Percentiles rank a stretch among this genome's conserved stretches.
Evolutionary conservation across 2,888 invertebrate genomes (phyloP).

Genomic region (Itoplectis maculator): DNA sequence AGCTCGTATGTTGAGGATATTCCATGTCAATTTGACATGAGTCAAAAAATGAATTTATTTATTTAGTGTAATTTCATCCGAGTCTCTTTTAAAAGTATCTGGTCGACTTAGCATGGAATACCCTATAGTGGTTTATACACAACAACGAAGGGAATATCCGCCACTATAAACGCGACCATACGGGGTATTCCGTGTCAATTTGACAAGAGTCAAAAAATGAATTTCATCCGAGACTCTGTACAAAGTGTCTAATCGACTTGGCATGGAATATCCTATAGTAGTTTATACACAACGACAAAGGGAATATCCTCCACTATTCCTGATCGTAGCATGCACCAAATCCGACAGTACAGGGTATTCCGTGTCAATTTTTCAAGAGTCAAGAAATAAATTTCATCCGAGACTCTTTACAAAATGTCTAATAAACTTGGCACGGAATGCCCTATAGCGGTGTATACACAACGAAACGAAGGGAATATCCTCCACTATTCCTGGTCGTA

Average conservation of each 20-base stretch:
- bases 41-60: too few species aligned
- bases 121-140: not conserved
- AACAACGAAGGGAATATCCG: constrained; percentile 4
- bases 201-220: too few species aligned
- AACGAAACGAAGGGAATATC: constrained; percentile 17
- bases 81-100: not conserved
- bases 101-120: not conserved
- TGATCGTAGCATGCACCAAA: constrained; percentile 21
- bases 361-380: too few species aligned
- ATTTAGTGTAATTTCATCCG: too few species aligned
- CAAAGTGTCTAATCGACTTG: not conserved
- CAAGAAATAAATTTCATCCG: too few species aligned
- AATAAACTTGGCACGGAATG: not conserved
- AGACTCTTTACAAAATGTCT: not conserved
- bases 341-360: too few species aligned
- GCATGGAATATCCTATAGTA: not conserved
- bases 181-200: too few species aligned
- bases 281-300: not conserved
- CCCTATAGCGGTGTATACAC: not conserved
- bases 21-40: too few species aligned
- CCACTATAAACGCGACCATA: not conserved
- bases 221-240: too few species aligned
- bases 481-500: constrained; percentile 4
- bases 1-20: not conserved
- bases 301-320: constrained; percentile 2